Percentiles rank a stretch among this genome's conserved stretches.
phyloP scores from a whole-genome alignment of 2,113 vertebrate species.

The Sula dactylatra region DNA sequence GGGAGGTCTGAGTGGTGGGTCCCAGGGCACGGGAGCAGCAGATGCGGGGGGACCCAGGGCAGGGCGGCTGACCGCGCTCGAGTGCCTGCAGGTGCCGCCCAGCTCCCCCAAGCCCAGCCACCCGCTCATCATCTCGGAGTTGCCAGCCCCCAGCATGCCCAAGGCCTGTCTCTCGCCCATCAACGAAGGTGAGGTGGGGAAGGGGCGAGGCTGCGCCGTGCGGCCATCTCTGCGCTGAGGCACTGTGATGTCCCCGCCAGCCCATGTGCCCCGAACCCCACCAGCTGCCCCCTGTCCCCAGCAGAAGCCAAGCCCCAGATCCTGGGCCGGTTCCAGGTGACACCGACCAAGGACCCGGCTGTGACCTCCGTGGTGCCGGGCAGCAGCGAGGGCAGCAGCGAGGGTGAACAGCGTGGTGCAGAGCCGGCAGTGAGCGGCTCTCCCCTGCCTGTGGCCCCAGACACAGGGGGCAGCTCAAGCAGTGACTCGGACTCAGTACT shows the following conservation, averaged over 20 bases:
- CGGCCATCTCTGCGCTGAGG: not conserved
- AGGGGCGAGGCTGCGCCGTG: not conserved
- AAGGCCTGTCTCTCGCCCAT: constrained; percentile 63
- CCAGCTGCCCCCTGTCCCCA: not conserved
- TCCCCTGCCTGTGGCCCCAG: not conserved
- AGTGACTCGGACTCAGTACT: not conserved
- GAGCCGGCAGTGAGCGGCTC: fast-evolving
- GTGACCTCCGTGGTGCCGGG: not conserved
- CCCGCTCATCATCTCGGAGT: not conserved
- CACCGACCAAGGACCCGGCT: constrained; percentile 58
- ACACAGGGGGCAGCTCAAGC: not conserved
- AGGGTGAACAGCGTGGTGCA: fast-evolving
- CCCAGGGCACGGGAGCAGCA: not conserved
- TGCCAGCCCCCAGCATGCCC: not conserved
- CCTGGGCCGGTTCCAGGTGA: constrained; percentile 88
- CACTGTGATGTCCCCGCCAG: fast-evolving
- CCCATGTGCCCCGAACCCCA: fast-evolving
- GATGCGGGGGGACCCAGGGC: fast-evolving
- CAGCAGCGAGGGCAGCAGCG: not conserved
- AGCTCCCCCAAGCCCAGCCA: constrained; percentile 10
- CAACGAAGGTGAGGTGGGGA: constrained; percentile 74
- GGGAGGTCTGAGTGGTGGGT: not conserved
- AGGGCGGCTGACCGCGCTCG: fast-evolving
- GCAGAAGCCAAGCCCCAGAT: constrained; percentile 79
- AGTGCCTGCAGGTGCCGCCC: constrained; percentile 10